These are phyloP conservation scores for Therioaphis trifolii DNA, from an alignment of 2,888 invertebrate genomes.

Conservation along the genomic window DNA sequence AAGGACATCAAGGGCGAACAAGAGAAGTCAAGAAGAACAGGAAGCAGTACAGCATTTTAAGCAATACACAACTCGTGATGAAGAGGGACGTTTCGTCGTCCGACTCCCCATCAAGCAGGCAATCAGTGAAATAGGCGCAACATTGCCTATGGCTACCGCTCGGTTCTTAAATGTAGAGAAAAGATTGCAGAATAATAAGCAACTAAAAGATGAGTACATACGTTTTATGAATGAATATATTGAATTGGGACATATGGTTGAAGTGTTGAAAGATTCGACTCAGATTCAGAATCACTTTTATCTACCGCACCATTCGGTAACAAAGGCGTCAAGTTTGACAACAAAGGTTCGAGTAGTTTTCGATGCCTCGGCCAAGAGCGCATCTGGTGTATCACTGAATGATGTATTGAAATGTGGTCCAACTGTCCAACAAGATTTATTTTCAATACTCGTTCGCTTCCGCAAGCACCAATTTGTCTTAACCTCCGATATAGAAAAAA, in stretches of 20 bases:
- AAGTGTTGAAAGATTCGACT: background rate
- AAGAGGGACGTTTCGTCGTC: background rate
- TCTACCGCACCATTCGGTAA: conserved; percentile 66
- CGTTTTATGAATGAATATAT: conserved; percentile 30
- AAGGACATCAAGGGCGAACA: background rate
- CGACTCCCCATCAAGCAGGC: background rate
- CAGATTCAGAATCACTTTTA: background rate
- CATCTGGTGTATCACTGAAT: conserved; percentile 54
- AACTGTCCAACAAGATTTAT: conserved; percentile 59
- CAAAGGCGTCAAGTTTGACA: conserved; percentile 65
- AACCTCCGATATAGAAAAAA: conserved; percentile 68
- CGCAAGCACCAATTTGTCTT: conserved; percentile 58
- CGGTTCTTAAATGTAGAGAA: background rate
- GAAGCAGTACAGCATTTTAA: background rate
- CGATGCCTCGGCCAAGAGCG: background rate
- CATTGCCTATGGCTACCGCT: background rate
- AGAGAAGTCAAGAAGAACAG: background rate
- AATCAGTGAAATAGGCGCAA: background rate
- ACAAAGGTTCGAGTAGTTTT: no score
- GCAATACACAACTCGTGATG: background rate
- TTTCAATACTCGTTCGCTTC: conserved; percentile 58
- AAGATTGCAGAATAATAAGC: background rate
- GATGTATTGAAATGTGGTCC: conserved; percentile 62
- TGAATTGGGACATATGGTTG: conserved; percentile 13
- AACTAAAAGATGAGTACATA: background rate